Evolutionary conservation across 2,113 vertebrate genomes (phyloP), one percentile per base, ranked within the genome.

Genomic region (Morone chrysops): DNA sequence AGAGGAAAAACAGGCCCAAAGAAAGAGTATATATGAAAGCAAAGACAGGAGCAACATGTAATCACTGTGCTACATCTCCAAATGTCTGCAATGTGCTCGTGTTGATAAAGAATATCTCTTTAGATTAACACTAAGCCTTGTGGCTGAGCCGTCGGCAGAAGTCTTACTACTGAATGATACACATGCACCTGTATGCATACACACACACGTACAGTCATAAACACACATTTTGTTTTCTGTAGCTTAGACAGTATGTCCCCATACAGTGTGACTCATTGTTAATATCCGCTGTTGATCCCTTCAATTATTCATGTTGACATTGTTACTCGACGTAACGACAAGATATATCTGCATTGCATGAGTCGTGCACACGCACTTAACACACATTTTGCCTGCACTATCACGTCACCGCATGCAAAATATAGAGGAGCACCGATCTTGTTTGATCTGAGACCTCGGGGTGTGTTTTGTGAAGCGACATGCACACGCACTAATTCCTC

Each of bases 41-140:
- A 25, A 22, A 36, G 25, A 36, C 25, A 2, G 25, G 25, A 59
- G 54, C 9, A 61, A 78, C 73, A 67, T 76, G 48, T 81, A 85
- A 90, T 86, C 45, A 0, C n/a, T 0, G 4, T 0, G n/a, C 50
- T 56, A 8, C 22, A 70, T 91, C 65, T 91, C 66, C 18, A 75
- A 86, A 82, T 61, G 43, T 80, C 77, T 83, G 84, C 80, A 90
- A 87, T 78, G 86, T 84, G 85, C 71, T 81, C 0, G 47, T 79
- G 83, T 57, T 78, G 90, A 91, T 88, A 87, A 87, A 89, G 69
- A 70, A 70, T 71, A 76, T 77, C 69, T 76, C 50, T 76, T 82
- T 70, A 84, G 89, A 88, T 86, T 82, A 87, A 81, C 70, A 48
- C 50, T 60, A 81, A 72, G 74, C 82, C 77, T 79, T 16, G 60